phyloP scores from a whole-genome alignment of 2,797 vertebrate species.

The Amblyopsis hoosieri region DNA sequence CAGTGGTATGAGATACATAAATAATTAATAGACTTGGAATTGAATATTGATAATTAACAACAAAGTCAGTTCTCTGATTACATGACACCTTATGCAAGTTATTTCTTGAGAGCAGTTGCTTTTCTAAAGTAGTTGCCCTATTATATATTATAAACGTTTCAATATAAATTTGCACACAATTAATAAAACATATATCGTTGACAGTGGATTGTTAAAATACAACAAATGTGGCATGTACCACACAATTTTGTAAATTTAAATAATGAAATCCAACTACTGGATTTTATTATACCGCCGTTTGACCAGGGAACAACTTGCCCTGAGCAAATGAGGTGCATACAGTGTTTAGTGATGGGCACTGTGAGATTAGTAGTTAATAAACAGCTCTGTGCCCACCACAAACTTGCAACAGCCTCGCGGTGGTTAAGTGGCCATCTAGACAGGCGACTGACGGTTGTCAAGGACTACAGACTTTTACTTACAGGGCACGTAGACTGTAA shows the following conservation, averaged over 20 bases:
- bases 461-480: constrained; percentile 52
- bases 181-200: constrained; percentile 21
- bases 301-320: constrained; percentile 8
- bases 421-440: constrained; percentile 22
- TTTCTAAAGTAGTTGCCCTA: constrained; percentile 11
- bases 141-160: constrained; percentile 37
- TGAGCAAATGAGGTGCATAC: constrained; percentile 7
- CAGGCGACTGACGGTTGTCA: constrained; percentile 24
- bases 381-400: not conserved
- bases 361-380: constrained; percentile 19
- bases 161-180: constrained; percentile 36
- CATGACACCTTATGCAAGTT: constrained; percentile 14
- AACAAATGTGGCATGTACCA: constrained; percentile 25
- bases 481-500: constrained; percentile 48
- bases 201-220: constrained; percentile 32
- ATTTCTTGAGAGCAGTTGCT: constrained; percentile 16
- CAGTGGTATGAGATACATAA: constrained; percentile 28
- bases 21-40: constrained; percentile 22
- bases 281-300: constrained; percentile 29
- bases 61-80: constrained; percentile 28
- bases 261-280: constrained; percentile 11
- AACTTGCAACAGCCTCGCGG: constrained; percentile 39
- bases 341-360: constrained; percentile 12
- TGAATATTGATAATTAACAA: constrained; percentile 6
- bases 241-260: constrained; percentile 16